phyloP scores from a whole-genome alignment of 2,888 invertebrate genomes.

The Mylabris sibirica region DNA sequence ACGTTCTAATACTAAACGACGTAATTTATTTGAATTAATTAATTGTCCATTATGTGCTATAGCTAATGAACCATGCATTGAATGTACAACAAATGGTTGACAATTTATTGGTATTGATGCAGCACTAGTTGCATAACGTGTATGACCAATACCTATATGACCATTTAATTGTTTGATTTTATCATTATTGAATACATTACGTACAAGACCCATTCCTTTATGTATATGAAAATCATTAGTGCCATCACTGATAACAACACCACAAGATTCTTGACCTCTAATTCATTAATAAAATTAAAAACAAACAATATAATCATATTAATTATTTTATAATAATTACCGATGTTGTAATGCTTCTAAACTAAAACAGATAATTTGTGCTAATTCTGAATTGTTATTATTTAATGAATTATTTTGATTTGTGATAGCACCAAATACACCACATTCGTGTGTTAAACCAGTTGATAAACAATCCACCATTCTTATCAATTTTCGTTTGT shows the following conservation, averaged over 20 bases:
- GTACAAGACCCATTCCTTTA: conserved; percentile 96
- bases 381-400: conserved; percentile 70
- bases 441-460: conserved; percentile 85
- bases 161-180: conserved; percentile 84
- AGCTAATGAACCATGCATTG: conserved; percentile 91
- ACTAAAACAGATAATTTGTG: conserved; percentile 90
- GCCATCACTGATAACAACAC: conserved; percentile 92
- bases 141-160: conserved; percentile 95
- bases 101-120: conserved; percentile 92
- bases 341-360: conserved; percentile 91
- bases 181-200: conserved; percentile 90
- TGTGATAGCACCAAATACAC: conserved; percentile 93
- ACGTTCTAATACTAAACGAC: conserved; percentile 89
- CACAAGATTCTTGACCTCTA: conserved; percentile 98
- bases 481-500: no score
- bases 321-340: conserved; percentile 58
- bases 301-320: conserved; percentile 17
- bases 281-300: conserved; percentile 43
- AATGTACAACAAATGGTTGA: conserved; percentile 98
- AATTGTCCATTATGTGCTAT: conserved; percentile 98
- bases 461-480: conserved; percentile 18
- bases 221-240: conserved; percentile 81
- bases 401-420: conserved; percentile 59
- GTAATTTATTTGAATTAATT: conserved; percentile 87
- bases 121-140: conserved; percentile 95